Evolutionary conservation across 2,113 vertebrate genomes (phyloP).

Genomic region (Trachemys scripta): DNA sequence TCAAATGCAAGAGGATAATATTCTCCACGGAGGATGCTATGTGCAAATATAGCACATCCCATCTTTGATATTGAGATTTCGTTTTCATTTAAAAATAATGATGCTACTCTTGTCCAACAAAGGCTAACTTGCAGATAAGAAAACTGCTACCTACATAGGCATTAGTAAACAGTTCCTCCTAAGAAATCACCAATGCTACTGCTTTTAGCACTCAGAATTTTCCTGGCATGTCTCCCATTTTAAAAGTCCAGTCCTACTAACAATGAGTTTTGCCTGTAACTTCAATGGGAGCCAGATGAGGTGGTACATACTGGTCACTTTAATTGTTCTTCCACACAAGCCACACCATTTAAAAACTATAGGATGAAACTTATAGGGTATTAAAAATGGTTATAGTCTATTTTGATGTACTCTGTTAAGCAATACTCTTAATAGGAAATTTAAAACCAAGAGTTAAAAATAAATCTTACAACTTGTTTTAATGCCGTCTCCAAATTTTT

Average conservation of each 20-base stretch:
- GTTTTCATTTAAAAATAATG: not conserved
- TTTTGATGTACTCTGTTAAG: not conserved
- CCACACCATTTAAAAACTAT: not conserved
- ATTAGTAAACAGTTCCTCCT: not conserved
- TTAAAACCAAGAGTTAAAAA: not conserved
- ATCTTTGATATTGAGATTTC: not conserved
- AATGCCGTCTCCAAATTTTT: not conserved
- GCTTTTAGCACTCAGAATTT: not conserved
- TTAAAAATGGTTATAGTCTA: not conserved
- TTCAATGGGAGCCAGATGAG: not conserved
- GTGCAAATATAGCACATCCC: not conserved
- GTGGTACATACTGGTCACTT: not conserved
- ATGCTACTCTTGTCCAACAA: not conserved
- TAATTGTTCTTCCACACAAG: not conserved
- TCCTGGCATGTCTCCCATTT: not conserved
- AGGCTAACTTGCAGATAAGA: not conserved
- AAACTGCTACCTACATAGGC: not conserved
- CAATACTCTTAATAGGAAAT: rapidly evolving
- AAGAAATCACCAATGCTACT: not conserved
- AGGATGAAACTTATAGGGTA: not conserved
- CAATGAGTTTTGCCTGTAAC: not conserved
- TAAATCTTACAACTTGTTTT: not conserved
- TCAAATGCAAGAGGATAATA: not conserved
- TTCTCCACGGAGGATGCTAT: not conserved
- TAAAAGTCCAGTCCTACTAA: not conserved